Base-by-base conservation (phyloP, 2,113 vertebrate species). In the Vulpes ferrilata region DNA sequence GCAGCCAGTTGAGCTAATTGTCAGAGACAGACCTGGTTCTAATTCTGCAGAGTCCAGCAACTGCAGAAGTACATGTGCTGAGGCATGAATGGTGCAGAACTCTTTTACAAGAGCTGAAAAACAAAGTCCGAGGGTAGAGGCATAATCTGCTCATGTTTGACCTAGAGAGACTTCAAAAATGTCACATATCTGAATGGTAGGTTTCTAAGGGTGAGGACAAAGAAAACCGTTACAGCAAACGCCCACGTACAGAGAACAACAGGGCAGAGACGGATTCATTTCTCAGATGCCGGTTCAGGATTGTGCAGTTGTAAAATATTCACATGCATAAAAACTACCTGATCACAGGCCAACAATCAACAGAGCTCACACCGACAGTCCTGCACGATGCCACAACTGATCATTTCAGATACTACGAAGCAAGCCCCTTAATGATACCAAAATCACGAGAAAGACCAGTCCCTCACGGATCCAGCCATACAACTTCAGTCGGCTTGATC, bases 1-100 rank as follows among this genome's bases (percentile, higher is more conserved):
- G 97, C 95, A 98, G 97, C 97, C 97, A 95, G 97, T 88, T 98
- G 98, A 99, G 98, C 98, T 99, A 99, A 99, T 98, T 98, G 98
- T 96, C 98, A 98, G 96, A 98, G 98, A 98, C 98, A 98, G 97
- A 97, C 93, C 95, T 97, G 96, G 73, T 97, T 98, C 98, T 95
- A 97, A 97, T 97, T 98, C 97, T 98, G 69, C 94, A 83, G 93
- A 97, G 97, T 95, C 96, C 96, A 97, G 94, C 95, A 92, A 90
- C 85, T 81, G 67, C 59, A 83, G 55, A 32, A 88, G 82, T 90
- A 17, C 0, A 27, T 2, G 6, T 5, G 5, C 86, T 23, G 64
- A 95, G 96, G 95, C 64, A 92, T 20, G 82, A 88, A 96, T 11
- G 19, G 87, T 30, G 35, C 59, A 96, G 48, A 82, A 60, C 64